Evolutionary conservation across 1,140 invertebrate species (phyloP), one percentile per base, ranked within the genome.

Genomic region (Matsumurasca onukii): DNA sequence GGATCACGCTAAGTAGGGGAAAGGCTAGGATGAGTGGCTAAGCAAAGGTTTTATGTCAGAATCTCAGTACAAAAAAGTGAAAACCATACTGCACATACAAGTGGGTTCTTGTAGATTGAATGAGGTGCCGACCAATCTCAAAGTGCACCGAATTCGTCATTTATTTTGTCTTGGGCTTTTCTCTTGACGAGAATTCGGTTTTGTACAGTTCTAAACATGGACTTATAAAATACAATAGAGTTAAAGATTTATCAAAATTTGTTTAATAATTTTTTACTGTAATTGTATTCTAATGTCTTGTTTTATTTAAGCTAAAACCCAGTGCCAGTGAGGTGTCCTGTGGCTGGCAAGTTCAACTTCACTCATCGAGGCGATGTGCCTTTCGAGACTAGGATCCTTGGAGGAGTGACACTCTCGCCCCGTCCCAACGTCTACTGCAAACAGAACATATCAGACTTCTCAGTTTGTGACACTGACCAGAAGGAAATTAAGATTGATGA

Each of bases 341-440:
- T 99, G 0, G 97, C 94, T 51, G 97, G 97, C 9, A 97, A 98
- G 80, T 98, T 95, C 75, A 93, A 90, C 77, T 98, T 98, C 76
- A 88, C 88, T 0, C 96, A 98, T 81, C 86, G 82, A 73, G 94
- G 93, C 31, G 93, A 96, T 71, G 89, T 94, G 51, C 86, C 84
- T 20, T 98, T 98, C 78, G 90, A 90, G 80, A 98, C 95, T 2
- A 84, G 95, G 78, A 98, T 98, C 76, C 81, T 96, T 39, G 94
- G 96, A 59, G 96, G 97, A 78, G 93, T 98, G 0, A 98, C 97
- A 0, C 81, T 94, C 34, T 93, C 91, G 76, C 96, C 96, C 22
- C 86, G 95, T 73, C 94, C 95, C 1, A 94, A 94, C 78, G 89
- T 94, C 67, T 92, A 96, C 76, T 98, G 96, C 77, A 93, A 96